phyloP scores from a whole-genome alignment of 2,888 invertebrate genomes.

The Drepanosiphum platanoidis region DNA sequence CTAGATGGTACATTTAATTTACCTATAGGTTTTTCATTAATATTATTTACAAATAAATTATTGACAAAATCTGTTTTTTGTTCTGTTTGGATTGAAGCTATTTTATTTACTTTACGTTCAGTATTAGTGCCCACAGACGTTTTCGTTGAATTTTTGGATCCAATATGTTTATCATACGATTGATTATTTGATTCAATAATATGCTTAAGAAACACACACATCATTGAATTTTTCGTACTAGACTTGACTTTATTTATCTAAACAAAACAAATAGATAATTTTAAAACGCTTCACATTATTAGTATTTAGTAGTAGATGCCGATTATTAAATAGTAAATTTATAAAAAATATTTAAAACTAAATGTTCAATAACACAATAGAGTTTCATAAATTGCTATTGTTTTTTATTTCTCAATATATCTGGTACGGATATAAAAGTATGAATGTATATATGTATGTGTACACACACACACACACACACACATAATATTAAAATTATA shows the following conservation, averaged over 20 bases:
- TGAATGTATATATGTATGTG: too few species aligned
- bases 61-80: background rate
- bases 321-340: background rate
- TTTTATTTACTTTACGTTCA: background rate
- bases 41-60: constrained; percentile 17
- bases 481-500: too few species aligned
- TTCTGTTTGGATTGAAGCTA: constrained; percentile 32
- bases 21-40: background rate
- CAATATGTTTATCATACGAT: background rate
- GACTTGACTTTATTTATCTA: constrained; percentile 46
- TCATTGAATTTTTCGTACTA: constrained; percentile 28
- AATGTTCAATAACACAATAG: too few species aligned
- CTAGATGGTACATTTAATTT: constrained; percentile 2
- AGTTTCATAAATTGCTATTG: too few species aligned
- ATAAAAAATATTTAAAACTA: too few species aligned
- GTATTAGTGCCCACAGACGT: constrained; percentile 2
- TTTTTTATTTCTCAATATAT: too few species aligned
- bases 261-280: background rate
- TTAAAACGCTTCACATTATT: background rate
- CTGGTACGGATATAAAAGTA: too few species aligned
- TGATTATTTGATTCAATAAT: constrained; percentile 39
- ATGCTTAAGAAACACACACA: constrained; percentile 32
- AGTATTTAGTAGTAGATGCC: too few species aligned
- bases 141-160: background rate
- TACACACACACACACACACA: too few species aligned